A percentile compares a stretch with the other conserved stretches of the same genome.
Conservation (phyloP, 2,888 invertebrate species). For the Epistrophe eligans region DNA sequence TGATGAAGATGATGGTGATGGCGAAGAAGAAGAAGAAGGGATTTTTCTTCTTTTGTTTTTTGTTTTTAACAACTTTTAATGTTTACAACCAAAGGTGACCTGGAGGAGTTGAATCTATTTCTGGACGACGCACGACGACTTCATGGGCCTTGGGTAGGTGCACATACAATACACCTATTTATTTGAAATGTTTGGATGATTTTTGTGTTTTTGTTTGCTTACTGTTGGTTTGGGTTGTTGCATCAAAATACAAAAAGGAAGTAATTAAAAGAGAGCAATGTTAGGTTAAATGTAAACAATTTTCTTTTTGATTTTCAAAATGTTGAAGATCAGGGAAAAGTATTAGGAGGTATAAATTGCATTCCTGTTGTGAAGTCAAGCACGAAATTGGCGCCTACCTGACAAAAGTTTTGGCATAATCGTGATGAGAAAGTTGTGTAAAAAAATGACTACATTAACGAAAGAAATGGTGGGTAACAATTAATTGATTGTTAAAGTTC, state of each 20-base stretch:
- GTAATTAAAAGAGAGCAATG: slow-evolving; percentile 14
- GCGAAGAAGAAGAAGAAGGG: slow-evolving; percentile 7
- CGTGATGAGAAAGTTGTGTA: too few species aligned
- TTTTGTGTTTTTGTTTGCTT: slow-evolving; percentile 39
- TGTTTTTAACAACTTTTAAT: slow-evolving; percentile 18
- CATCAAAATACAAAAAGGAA: slow-evolving; percentile 26
- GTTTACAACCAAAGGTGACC: slow-evolving; percentile 42
- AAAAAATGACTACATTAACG: too few species aligned
- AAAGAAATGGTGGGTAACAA: too few species aligned
- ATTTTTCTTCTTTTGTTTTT: slow-evolving; percentile 12
- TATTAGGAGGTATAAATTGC: neutral
- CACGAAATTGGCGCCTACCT: too few species aligned
- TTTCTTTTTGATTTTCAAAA: neutral
- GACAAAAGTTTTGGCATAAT: too few species aligned
- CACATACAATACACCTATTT: neutral
- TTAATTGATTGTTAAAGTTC: too few species aligned
- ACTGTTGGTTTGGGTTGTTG: neutral
- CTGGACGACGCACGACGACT: neutral
- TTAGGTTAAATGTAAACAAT: slow-evolving; percentile 22
- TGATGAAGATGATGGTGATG: neutral
- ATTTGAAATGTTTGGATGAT: slow-evolving; percentile 31
- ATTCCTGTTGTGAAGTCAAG: neutral
- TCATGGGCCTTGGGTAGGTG: slow-evolving; percentile 12
- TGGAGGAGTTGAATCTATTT: slow-evolving; percentile 50
- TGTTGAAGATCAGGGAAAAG: neutral